Conservation (phyloP, 2,113 vertebrate species). For the Phasianus colchicus region DNA sequence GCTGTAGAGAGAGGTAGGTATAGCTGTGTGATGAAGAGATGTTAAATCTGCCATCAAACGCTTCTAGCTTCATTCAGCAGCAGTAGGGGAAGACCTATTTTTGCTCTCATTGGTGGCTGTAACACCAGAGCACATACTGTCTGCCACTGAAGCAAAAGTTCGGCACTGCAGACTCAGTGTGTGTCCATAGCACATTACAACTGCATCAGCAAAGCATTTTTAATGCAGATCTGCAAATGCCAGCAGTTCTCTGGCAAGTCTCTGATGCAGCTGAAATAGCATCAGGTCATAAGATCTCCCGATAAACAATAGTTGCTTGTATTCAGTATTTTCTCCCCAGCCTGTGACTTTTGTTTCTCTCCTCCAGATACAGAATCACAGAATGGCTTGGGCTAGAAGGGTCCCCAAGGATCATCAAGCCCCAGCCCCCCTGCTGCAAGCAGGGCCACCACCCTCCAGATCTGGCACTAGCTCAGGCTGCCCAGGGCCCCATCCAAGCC, state of each 20-base stretch:
- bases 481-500: no score
- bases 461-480: no score
- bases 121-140: background rate
- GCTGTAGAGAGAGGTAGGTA: background rate
- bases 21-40: background rate
- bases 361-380: background rate
- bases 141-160: background rate
- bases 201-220: background rate
- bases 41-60: background rate
- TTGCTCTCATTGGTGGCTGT: background rate
- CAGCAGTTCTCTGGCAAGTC: conserved; percentile 37
- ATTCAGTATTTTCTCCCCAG: background rate
- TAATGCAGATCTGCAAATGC: conserved; percentile 22
- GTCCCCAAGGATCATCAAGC: no score
- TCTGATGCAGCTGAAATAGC: conserved; percentile 20
- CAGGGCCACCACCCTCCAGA: no score
- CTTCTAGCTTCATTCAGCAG: background rate
- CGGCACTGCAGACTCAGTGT: background rate
- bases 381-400: no score
- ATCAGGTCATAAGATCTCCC: conserved; percentile 51
- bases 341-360: background rate
- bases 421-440: no score
- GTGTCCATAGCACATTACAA: background rate
- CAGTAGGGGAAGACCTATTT: background rate
- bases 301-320: conserved; percentile 51